Percentiles rank a stretch among this genome's conserved stretches.
These are phyloP conservation scores for Caenorhabditis doughertyi DNA, from an alignment of 2,888 invertebrate genomes.

Conservation along the genomic window DNA sequence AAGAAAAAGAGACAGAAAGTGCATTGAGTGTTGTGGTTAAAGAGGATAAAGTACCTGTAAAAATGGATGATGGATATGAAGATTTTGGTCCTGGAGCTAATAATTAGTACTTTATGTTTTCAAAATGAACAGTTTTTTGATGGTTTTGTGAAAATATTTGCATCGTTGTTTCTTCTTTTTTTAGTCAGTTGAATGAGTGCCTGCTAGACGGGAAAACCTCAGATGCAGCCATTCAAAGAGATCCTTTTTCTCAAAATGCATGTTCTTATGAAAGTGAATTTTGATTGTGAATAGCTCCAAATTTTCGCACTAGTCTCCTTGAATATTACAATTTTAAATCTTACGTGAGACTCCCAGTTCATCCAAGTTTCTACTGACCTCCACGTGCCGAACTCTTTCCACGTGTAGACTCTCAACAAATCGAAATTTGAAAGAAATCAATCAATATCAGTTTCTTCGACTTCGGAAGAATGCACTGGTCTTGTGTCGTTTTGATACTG, in stretches of 20 bases:
- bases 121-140: background rate
- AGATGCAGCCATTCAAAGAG: too few species aligned
- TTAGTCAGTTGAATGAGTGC: background rate
- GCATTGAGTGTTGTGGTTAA: constrained; percentile 25
- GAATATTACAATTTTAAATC: too few species aligned
- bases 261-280: too few species aligned
- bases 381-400: too few species aligned
- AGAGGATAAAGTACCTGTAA: constrained; percentile 24
- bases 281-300: too few species aligned
- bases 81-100: constrained; percentile 48
- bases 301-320: too few species aligned
- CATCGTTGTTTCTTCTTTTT: background rate
- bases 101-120: background rate
- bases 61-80: constrained; percentile 55
- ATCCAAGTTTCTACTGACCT: too few species aligned
- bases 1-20: constrained; percentile 6
- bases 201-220: too few species aligned
- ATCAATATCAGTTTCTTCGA: background rate
- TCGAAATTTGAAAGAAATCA: background rate
- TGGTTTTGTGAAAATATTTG: too few species aligned
- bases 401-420: too few species aligned
- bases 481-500: constrained; percentile 1
- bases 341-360: too few species aligned
- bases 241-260: too few species aligned
- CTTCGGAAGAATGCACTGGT: background rate